Percentiles rank a stretch among this genome's conserved stretches.
Evolutionary conservation across 2,888 invertebrate genomes (phyloP).

Genomic region (Augochlorella aurata): DNA sequence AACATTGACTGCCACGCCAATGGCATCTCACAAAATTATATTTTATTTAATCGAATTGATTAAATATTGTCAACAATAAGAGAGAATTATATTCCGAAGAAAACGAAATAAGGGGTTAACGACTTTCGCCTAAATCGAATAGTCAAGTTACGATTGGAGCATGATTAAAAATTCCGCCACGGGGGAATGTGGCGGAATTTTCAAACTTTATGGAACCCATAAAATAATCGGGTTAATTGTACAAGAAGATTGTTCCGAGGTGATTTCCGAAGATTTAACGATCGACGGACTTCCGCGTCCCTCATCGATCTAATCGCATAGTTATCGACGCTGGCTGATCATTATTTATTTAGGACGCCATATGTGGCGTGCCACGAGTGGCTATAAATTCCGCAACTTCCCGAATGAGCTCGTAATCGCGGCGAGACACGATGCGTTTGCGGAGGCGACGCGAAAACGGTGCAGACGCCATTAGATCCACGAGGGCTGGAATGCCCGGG

Average conservation of each 20-base stretch:
- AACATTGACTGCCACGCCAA: no score
- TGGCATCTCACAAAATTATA: no score
- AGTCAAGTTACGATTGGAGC: no score
- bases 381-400: conserved; percentile 25
- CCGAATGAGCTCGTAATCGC: background rate
- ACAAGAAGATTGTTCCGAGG: background rate
- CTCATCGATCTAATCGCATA: background rate
- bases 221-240: background rate
- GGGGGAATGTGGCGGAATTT: no score
- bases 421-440: conserved; percentile 6
- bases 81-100: no score
- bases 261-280: background rate
- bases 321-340: background rate
- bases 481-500: conserved; percentile 16
- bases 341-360: background rate
- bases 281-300: background rate
- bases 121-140: no score
- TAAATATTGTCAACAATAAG: no score
- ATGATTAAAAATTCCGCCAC: no score
- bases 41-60: no score
- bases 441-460: conserved; percentile 1
- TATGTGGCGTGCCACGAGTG: background rate
- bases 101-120: no score
- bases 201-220: no score
- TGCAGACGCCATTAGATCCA: conserved; percentile 20